Evolutionary conservation across 2,888 invertebrate genomes (phyloP).

Genomic region (Sesia bembeciformis): DNA sequence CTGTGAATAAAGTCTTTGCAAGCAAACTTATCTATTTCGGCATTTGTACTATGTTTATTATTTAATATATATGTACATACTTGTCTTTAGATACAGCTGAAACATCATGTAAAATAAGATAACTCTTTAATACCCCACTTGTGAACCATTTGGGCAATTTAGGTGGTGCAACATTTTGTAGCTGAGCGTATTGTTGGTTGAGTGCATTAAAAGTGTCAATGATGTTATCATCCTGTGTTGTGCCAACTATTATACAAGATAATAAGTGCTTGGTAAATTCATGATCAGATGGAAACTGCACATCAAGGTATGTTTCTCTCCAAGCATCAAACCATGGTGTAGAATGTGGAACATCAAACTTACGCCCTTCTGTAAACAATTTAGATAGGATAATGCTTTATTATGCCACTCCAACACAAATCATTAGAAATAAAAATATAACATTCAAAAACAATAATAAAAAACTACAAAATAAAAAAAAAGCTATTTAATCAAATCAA

Average conservation of each 20-base stretch:
- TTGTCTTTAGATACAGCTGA: conserved; percentile 81
- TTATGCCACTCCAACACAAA: no score
- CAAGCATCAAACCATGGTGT: conserved; percentile 98
- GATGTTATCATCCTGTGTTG: conserved; percentile 83
- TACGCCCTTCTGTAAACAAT: conserved; percentile 57
- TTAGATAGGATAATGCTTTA: neutral
- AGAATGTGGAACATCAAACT: conserved; percentile 81
- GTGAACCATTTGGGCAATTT: conserved; percentile 90
- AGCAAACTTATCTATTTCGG: no score
- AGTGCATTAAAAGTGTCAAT: conserved; percentile 87
- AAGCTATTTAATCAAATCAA: no score
- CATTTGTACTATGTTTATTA: neutral
- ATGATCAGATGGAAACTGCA: conserved; percentile 93
- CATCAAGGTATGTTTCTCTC: conserved; percentile 91
- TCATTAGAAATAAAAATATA: no score
- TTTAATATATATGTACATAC: conserved; percentile 59
- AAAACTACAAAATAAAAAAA: neutral
- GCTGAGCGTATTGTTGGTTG: conserved; percentile 85
- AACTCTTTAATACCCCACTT: conserved; percentile 87
- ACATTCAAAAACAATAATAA: no score
- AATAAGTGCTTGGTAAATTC: conserved; percentile 95
- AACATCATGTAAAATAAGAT: conserved; percentile 91
- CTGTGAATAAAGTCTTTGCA: no score
- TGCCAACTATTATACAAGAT: conserved; percentile 85
- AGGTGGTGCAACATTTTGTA: conserved; percentile 82